Base-by-base conservation (phyloP, 1,140 invertebrate genomes). In the Matsumurasca onukii region DNA sequence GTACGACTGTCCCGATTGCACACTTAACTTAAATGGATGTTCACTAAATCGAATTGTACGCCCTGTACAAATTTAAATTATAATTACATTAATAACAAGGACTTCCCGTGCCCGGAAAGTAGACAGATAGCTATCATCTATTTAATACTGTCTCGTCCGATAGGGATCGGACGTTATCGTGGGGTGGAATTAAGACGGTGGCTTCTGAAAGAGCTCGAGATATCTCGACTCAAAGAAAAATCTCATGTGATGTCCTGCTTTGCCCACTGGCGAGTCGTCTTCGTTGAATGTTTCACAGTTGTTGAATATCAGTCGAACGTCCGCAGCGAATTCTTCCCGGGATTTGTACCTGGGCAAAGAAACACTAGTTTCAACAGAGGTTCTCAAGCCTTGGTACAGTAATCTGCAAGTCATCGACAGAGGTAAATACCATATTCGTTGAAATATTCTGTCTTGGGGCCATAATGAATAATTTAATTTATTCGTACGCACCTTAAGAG, bases 251-350 rank as follows among this genome's bases (percentile, higher is more conserved):
- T 97, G 94, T 3, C 95, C 95, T 5, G 95, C 94, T 76, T 95
- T 92, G 1, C 95, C 96, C 30, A 98, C 95, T 0, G 95, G 94
- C 73, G 93, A 97, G 80, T 98, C 93, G 78, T 98, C 95, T 81
- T 98, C 96, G 80, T 98, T 98, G 83, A 98, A 98, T 61, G 93
- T 92, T 80, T 97, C 94, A 82, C 96, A 98, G 81, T 98, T 98
- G 80, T 93, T 91, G 82, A 98, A 98, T 73, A 98, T 96, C 70
- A 95, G 88, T 2, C 93, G 87, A 20, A 95, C 90, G 81, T 98
- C 95, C 15, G 86, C 83, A 70, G 90, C 91, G 82, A 97, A 98
- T 69, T 97, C 94, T 72, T 94, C 93, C 73, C 87, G 86, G 51
- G 85, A 86, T 80, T 94, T 94, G 82, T 95, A 95, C 75, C 93